Percentiles rank a stretch among this genome's conserved stretches.
Conservation (phyloP, 2,888 invertebrate genomes). For the Tupiocoris notatus region DNA sequence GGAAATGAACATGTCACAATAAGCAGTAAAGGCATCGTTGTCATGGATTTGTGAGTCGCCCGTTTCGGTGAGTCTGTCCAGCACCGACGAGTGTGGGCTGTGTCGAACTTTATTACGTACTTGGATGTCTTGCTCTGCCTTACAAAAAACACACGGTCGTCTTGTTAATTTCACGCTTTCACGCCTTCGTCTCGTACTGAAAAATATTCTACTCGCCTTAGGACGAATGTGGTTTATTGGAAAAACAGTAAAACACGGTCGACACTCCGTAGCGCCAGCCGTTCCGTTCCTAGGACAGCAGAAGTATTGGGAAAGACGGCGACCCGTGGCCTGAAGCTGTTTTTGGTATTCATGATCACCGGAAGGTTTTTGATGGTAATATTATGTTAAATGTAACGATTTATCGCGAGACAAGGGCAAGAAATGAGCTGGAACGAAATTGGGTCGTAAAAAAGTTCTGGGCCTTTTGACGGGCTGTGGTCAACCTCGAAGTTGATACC, state of each 20-base stretch:
- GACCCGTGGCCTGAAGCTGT: slow-evolving; percentile 14
- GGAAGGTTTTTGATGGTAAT: slow-evolving; percentile 22
- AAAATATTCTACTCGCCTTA: background rate
- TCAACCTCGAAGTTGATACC: slow-evolving; percentile 20
- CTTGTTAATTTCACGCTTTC: slow-evolving; percentile 24
- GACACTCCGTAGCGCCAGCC: background rate
- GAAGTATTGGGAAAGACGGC: slow-evolving; percentile 14
- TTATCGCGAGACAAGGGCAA: slow-evolving; percentile 12
- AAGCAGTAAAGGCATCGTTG: background rate
- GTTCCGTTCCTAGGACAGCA: background rate
- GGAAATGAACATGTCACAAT: background rate
- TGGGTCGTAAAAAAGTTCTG: slow-evolving; percentile 11
- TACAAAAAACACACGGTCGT: background rate
- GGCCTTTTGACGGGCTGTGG: slow-evolving; percentile 3
- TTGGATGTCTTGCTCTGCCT: background rate
- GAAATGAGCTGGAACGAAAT: background rate
- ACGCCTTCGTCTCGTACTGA: background rate
- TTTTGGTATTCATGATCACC: slow-evolving; percentile 23
- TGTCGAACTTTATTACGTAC: background rate
- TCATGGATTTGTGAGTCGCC: background rate
- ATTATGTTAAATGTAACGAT: slow-evolving; percentile 33
- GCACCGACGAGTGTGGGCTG: background rate
- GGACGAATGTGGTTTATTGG: background rate
- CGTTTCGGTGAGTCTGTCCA: background rate
- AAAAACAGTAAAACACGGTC: background rate